Conservation (phyloP, 2,888 invertebrate species). For the Icerya purchasi region DNA sequence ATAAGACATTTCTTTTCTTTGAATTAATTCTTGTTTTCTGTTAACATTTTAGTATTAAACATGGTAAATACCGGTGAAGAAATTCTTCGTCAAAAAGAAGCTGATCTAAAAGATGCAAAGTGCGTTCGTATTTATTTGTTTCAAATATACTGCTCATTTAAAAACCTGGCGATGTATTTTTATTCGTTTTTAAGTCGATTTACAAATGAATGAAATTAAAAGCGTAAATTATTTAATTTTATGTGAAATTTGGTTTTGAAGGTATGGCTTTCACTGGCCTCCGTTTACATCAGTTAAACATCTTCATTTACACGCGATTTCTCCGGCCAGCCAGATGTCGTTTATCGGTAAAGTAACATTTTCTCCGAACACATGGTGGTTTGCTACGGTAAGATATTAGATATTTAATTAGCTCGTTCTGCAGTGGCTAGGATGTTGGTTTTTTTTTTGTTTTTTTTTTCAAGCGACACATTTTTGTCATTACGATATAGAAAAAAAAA, state of each 20-base stretch:
- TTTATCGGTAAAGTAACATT: conserved; percentile 9
- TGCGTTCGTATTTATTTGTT: neutral
- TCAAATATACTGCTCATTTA: neutral
- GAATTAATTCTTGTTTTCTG: too few relatives aligned
- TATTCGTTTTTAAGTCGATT: too few relatives aligned
- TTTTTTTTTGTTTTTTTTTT: too few relatives aligned
- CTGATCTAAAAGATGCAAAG: neutral
- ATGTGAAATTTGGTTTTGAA: conserved; percentile 14
- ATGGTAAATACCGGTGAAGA: neutral
- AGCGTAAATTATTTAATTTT: neutral
- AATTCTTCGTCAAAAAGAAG: neutral
- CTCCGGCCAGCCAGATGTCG: conserved; percentile 50
- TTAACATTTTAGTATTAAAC: neutral
- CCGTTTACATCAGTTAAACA: conserved; percentile 67
- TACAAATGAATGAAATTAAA: too few relatives aligned
- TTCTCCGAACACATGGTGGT: conserved; percentile 12
- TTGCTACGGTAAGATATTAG: conserved; percentile 10
- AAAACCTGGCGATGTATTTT: neutral
- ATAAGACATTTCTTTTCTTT: too few relatives aligned
- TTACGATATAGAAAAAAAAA: too few relatives aligned
- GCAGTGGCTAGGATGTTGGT: too few relatives aligned
- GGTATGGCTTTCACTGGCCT: conserved; percentile 75
- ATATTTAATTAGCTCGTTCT: too few relatives aligned
- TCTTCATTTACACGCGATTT: conserved; percentile 67
- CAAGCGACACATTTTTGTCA: too few relatives aligned